These are phyloP conservation scores for Cuculus canorus DNA, from an alignment of 2,797 vertebrate genomes.

Conservation along the genomic window DNA sequence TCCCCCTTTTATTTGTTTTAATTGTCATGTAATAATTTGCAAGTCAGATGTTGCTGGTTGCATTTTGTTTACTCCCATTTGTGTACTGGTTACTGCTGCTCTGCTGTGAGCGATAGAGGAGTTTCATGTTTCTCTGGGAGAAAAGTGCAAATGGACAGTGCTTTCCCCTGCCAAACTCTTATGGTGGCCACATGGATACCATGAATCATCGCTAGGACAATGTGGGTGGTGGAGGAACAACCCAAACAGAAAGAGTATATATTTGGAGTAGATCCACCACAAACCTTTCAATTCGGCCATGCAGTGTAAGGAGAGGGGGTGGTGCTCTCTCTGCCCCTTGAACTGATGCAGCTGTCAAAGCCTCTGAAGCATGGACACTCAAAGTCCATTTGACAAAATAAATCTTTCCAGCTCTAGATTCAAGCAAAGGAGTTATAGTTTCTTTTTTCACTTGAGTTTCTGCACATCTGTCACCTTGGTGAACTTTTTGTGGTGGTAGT, in stretches of 20 bases:
- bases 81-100: constrained; percentile 68
- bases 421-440: neutral
- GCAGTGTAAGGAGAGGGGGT: neutral
- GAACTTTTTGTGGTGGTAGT: neutral
- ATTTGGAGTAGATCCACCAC: constrained; percentile 48
- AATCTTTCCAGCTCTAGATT: neutral
- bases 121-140: constrained; percentile 30
- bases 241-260: constrained; percentile 41
- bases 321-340: neutral
- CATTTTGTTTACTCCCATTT: constrained; percentile 65
- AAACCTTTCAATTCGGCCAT: neutral
- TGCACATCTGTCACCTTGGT: neutral
- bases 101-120: constrained; percentile 39
- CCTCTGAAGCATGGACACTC: neutral
- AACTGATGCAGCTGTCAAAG: constrained; percentile 15
- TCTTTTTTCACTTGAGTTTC: neutral
- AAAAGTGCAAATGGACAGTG: constrained; percentile 43
- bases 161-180: constrained; percentile 58
- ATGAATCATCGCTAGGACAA: constrained; percentile 62
- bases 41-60: constrained; percentile 51
- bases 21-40: constrained; percentile 49
- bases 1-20: constrained; percentile 55
- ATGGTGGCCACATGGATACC: constrained; percentile 67
- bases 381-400: neutral
- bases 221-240: constrained; percentile 69